Conservation (phyloP, 2,888 invertebrate species). For the Macrosoma leucophasiata region DNA sequence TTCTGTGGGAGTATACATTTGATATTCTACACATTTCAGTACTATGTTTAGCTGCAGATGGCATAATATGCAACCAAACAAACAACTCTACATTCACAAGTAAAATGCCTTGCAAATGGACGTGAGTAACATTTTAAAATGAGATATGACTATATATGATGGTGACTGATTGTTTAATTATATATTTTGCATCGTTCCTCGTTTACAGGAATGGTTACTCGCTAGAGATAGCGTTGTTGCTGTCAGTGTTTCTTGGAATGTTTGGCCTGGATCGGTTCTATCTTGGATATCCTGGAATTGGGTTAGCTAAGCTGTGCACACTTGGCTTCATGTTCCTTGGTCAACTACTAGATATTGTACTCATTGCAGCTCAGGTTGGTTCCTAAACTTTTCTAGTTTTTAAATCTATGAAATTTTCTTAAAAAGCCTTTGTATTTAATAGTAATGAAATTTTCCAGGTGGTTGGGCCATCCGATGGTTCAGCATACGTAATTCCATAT, state of each 20-base stretch:
- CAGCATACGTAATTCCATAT: constrained; percentile 94
- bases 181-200: too few species aligned
- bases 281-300: constrained; percentile 97
- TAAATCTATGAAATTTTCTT: not conserved
- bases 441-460: too few species aligned
- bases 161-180: too few species aligned
- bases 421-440: not conserved
- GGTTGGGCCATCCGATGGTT: constrained; percentile 96
- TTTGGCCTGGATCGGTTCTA: constrained; percentile 98
- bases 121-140: constrained; percentile 80
- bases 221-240: constrained; percentile 91
- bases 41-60: constrained; percentile 87
- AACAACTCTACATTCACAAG: constrained; percentile 87
- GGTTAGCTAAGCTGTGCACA: constrained; percentile 95
- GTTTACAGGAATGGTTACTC: constrained; percentile 92
- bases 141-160: constrained; percentile 1
- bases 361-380: constrained; percentile 90
- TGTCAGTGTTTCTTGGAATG: constrained; percentile 98
- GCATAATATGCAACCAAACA: constrained; percentile 87
- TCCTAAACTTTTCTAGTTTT: not conserved
- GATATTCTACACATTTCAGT: constrained; percentile 77
- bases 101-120: constrained; percentile 94
- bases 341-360: constrained; percentile 94
- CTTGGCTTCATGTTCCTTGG: constrained; percentile 97
- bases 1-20: too few species aligned